phyloP scores from a whole-genome alignment of 2,797 vertebrate genomes.

The Tenualosa thibaudeaui region DNA sequence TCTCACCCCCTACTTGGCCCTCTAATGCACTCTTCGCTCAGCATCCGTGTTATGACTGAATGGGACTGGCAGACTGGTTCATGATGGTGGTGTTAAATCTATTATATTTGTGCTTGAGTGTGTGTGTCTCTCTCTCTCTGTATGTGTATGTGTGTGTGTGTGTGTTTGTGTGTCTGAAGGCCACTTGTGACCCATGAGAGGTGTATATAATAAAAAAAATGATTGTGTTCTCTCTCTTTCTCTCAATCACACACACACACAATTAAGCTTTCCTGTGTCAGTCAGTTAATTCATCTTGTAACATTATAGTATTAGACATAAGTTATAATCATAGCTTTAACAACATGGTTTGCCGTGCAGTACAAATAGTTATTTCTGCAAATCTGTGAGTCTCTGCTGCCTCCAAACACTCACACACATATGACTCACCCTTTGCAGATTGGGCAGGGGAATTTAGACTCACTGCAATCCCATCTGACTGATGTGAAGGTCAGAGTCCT shows the following conservation, averaged over 20 bases:
- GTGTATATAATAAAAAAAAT: constrained; percentile 12
- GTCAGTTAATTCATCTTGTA: not conserved
- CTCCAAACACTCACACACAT: too few relatives aligned
- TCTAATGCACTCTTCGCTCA: not conserved
- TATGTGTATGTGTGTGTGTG: not conserved
- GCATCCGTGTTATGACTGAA: not conserved
- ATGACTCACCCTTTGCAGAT: not conserved
- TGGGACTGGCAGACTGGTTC: not conserved
- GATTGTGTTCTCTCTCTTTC: not conserved
- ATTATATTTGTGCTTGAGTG: not conserved
- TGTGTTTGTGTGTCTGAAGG: not conserved
- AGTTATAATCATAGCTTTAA: not conserved
- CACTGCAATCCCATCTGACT: not conserved
- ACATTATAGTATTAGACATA: not conserved
- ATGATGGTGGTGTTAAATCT: not conserved
- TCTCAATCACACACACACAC: not conserved
- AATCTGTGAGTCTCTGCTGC: not conserved
- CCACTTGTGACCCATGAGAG: constrained; percentile 1
- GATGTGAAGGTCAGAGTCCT: not conserved
- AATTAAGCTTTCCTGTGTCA: not conserved
- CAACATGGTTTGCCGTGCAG: not conserved
- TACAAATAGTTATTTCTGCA: too few relatives aligned
- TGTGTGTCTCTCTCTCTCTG: not conserved
- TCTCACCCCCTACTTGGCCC: not conserved
- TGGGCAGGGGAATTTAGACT: too few relatives aligned